A percentile compares a stretch with the other conserved stretches of the same genome.
These are phyloP conservation scores for Rhynchonycteris naso DNA, from an alignment of 2,797 vertebrate species.

Conservation along the genomic window DNA sequence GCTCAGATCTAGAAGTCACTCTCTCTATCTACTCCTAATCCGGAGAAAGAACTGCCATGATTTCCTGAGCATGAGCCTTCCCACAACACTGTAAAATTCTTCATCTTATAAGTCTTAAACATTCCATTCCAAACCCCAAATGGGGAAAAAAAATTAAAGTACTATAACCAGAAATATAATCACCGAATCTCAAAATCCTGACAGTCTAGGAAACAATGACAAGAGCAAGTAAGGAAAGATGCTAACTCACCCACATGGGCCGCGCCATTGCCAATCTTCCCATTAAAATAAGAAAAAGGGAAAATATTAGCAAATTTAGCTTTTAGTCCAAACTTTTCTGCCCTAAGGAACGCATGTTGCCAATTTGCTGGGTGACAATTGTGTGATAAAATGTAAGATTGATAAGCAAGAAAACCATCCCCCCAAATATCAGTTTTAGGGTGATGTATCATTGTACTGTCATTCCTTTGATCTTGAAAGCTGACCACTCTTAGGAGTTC, in stretches of 20 bases:
- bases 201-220: background rate
- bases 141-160: background rate
- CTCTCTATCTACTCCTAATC: background rate
- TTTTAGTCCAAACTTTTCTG: background rate
- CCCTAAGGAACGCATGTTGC: background rate
- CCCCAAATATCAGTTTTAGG: background rate
- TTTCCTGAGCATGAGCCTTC: background rate
- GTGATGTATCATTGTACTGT: background rate
- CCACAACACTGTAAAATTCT: background rate
- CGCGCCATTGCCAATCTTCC: background rate
- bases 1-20: background rate
- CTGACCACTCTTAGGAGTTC: background rate
- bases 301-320: background rate
- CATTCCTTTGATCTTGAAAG: background rate
- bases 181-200: background rate
- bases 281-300: background rate
- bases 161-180: background rate
- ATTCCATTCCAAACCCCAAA: background rate
- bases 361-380: background rate
- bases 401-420: background rate
- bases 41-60: background rate
- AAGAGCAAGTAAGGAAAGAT: background rate
- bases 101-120: background rate
- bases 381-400: background rate
- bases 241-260: background rate